phyloP scores from a whole-genome alignment of 1,140 invertebrate species.

The Phymastichus coffea region DNA sequence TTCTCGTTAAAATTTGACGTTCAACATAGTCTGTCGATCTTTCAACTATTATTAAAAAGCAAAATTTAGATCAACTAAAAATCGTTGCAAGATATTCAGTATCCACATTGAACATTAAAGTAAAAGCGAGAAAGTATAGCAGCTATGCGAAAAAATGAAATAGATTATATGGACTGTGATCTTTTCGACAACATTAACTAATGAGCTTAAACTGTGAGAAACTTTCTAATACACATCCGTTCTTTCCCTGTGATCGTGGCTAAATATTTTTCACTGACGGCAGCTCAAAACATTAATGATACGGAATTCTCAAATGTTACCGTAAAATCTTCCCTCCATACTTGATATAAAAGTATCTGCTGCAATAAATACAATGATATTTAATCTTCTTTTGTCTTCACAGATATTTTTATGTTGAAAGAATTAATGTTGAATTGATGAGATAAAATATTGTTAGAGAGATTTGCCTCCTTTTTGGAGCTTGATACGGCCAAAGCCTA shows the following conservation, averaged over 20 bases:
- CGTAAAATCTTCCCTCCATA: background rate
- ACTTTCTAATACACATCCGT: background rate
- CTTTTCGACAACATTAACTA: too few relatives aligned
- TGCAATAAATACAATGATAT: background rate
- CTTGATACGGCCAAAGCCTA: background rate
- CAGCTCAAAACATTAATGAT: background rate
- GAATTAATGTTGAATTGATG: background rate
- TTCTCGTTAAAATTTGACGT: background rate
- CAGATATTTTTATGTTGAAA: background rate
- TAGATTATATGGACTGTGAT: too few relatives aligned
- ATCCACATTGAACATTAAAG: too few relatives aligned
- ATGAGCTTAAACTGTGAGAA: too few relatives aligned
- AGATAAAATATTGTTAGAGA: background rate
- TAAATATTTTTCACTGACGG: background rate
- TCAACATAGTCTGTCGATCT: background rate
- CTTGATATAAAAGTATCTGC: background rate
- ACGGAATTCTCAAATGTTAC: background rate
- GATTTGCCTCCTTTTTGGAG: background rate
- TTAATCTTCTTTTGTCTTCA: background rate
- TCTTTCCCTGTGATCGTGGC: background rate
- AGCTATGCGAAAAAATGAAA: too few relatives aligned
- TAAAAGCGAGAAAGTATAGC: too few relatives aligned
- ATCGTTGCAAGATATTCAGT: too few relatives aligned
- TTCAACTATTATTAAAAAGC: background rate
- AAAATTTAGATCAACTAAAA: background rate